Evolutionary conservation across 2,113 vertebrate species (phyloP).

Genomic region (Mus pahari): DNA sequence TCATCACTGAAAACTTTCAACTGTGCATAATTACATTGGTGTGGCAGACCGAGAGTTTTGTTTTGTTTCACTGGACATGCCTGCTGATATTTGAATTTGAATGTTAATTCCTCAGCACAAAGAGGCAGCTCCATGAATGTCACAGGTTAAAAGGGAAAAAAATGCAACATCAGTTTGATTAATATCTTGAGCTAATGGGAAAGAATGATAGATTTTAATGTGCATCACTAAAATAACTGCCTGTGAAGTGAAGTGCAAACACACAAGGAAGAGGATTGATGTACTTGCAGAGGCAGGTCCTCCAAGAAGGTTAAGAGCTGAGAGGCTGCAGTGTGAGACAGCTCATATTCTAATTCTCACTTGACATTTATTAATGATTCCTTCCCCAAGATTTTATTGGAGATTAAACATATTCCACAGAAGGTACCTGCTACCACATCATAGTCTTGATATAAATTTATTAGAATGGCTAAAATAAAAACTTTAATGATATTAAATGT

Average conservation of each 20-base stretch:
- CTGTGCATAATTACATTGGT: slow-evolving; percentile 44
- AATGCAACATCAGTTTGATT: slow-evolving; percentile 69
- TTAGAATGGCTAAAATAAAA: slow-evolving; percentile 49
- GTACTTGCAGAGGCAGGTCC: not conserved
- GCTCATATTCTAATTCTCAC: not conserved
- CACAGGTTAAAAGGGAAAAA: slow-evolving; percentile 69
- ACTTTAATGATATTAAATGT: not conserved
- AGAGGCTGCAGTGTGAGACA: not conserved
- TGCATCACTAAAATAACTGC: slow-evolving; percentile 42
- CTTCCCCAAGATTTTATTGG: slow-evolving; percentile 35
- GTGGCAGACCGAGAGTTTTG: slow-evolving; percentile 13
- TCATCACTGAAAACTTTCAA: slow-evolving; percentile 61
- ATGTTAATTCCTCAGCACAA: slow-evolving; percentile 46
- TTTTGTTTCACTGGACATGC: slow-evolving; percentile 53
- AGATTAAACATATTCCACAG: slow-evolving; percentile 1
- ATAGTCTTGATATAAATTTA: not conserved
- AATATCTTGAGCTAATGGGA: slow-evolving; percentile 62
- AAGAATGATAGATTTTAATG: slow-evolving; percentile 63
- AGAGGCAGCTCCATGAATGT: slow-evolving; percentile 57
- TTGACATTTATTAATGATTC: slow-evolving; percentile 35
- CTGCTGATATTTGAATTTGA: slow-evolving; percentile 67
- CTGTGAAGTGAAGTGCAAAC: not conserved
- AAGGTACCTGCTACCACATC: not conserved
- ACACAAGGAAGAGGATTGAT: not conserved
- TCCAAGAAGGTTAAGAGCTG: slow-evolving; percentile 22